Evolutionary conservation across 2,113 vertebrate genomes (phyloP), one percentile per base, ranked within the genome.

Genomic region (Symphodus melops): DNA sequence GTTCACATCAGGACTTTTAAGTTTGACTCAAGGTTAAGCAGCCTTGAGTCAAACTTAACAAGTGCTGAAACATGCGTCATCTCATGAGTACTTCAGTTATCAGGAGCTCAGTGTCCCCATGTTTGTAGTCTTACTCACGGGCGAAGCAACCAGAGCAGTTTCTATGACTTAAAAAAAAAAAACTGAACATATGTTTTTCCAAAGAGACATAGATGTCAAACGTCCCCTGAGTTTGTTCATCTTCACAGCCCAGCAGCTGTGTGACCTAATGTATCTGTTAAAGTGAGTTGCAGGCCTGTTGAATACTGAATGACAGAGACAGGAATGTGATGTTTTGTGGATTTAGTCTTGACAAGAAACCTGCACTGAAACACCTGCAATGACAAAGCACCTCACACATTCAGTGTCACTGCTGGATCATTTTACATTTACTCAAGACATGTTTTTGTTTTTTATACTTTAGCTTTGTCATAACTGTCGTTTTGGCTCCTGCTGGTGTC

Each of bases 331-430:
- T 60, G 3, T 39, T 53, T 69, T 72, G 59, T 37, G 69, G 67
- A 76, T 68, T 63, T 51, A 33, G 70, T 49, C 72, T 48, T 48
- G 60, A 79, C 12, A 9, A 42, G 63, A 78, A 64, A 84, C 59
- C 78, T 84, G 89, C 89, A 89, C 89, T 89, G 88, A 91, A 86
- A 83, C 75, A 70, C 69, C 79, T 86, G 81, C 56, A 70, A 86
- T 68, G 65, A 82, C 33, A 1, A 82, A 75, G 71, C 88, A 77
- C 82, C 83, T 81, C 83, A 75, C 39, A 75, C 28, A 55, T 68
- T 51, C 72, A 82, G 42, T 68, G 60, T 84, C 80, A 55, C 73
- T 17, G 65, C 83, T 78, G 66, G 78, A 75, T 88, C 74, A 79
- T 77, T 85, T 89, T 75, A 85, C 64, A 58, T 83, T 77, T 23